These are phyloP conservation scores for Malurus leucopterus DNA, from an alignment of 2,797 vertebrate genomes.

Conservation along the genomic window DNA sequence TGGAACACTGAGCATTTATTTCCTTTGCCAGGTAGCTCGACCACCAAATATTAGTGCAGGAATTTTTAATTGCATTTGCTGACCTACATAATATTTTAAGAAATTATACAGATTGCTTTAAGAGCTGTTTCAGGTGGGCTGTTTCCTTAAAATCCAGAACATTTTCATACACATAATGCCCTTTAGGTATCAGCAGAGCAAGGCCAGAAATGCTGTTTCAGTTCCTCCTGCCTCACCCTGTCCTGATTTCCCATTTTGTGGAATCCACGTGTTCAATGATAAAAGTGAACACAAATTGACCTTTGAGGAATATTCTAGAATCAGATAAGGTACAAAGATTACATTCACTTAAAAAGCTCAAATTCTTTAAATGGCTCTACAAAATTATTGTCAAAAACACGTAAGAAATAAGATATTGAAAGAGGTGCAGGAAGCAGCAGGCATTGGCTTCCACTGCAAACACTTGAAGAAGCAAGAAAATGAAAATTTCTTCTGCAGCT, in stretches of 20 bases:
- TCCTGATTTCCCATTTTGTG: not conserved
- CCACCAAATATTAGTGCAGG: constrained; percentile 44
- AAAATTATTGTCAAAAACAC: not conserved
- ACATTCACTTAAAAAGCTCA: not conserved
- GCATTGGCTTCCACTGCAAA: not conserved
- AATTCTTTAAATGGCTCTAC: not conserved
- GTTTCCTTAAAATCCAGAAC: constrained; percentile 70
- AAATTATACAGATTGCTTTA: not conserved
- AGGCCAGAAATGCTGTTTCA: not conserved
- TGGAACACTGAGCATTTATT: constrained; percentile 60
- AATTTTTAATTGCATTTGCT: constrained; percentile 53
- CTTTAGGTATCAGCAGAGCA: constrained; percentile 37
- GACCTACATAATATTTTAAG: constrained; percentile 65
- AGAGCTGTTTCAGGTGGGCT: constrained; percentile 61
- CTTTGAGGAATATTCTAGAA: not conserved
- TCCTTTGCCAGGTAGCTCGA: constrained; percentile 57
- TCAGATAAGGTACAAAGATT: not conserved
- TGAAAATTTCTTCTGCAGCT: not conserved
- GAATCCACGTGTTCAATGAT: accelerated
- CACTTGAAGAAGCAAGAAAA: not conserved
- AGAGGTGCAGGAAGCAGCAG: not conserved
- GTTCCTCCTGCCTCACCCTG: not conserved
- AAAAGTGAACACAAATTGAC: accelerated
- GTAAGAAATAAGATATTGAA: not conserved
- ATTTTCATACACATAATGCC: constrained; percentile 50